Evolutionary conservation across 2,888 invertebrate species (phyloP).

Genomic region (Limnephilus marmoratus): DNA sequence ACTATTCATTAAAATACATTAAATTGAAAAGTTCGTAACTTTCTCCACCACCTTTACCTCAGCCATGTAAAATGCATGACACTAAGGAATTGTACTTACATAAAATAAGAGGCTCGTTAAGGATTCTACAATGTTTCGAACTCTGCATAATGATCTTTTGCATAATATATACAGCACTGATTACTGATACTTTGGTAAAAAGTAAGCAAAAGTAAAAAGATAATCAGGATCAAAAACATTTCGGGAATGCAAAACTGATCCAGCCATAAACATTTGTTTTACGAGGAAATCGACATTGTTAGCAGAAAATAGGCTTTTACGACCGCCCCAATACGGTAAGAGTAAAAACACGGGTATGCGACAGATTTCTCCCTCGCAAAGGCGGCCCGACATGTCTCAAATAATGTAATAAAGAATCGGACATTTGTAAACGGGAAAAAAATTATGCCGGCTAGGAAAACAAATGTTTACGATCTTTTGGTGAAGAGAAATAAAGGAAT

Average conservation of each 20-base stretch:
- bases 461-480: slow-evolving; percentile 64
- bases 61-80: not conserved
- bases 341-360: slow-evolving; percentile 39
- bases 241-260: not conserved
- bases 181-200: not conserved
- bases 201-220: not conserved
- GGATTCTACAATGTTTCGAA: not conserved
- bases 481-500: slow-evolving; percentile 59
- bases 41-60: not conserved
- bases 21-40: not conserved
- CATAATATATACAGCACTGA: not conserved
- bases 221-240: not conserved
- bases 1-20: not conserved
- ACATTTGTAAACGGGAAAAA: slow-evolving; percentile 61
- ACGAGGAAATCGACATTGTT: slow-evolving; percentile 45
- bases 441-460: slow-evolving; percentile 54
- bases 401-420: slow-evolving; percentile 64
- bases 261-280: slow-evolving; percentile 45
- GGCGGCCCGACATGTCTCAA: slow-evolving; percentile 62
- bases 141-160: not conserved
- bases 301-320: slow-evolving; percentile 45
- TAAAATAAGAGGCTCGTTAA: not conserved
- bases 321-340: slow-evolving; percentile 35
- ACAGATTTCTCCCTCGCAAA: slow-evolving; percentile 48
- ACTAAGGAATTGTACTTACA: not conserved